Evolutionary conservation across 2,888 invertebrate species (phyloP).

Genomic region (Celastrina argiolus): DNA sequence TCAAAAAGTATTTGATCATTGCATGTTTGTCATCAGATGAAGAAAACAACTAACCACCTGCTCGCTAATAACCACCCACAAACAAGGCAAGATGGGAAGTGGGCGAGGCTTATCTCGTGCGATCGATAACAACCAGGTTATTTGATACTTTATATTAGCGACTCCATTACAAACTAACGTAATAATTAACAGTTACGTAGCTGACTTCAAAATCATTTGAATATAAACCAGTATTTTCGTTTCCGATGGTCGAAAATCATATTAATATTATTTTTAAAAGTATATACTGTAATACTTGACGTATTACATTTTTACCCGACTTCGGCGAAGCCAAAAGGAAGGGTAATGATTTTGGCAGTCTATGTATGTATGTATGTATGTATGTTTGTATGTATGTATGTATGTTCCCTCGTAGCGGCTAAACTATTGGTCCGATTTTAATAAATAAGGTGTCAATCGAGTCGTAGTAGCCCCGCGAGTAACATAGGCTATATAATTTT

Average conservation of each 20-base stretch:
- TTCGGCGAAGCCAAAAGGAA: too few relatives aligned
- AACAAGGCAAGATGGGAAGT: slow-evolving; percentile 44
- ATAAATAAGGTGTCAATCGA: too few relatives aligned
- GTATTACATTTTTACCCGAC: too few relatives aligned
- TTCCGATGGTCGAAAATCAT: neutral
- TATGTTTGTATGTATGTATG: too few relatives aligned
- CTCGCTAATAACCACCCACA: slow-evolving; percentile 31
- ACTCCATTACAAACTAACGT: slow-evolving; percentile 37
- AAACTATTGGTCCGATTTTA: too few relatives aligned
- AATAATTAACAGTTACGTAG: slow-evolving; percentile 1
- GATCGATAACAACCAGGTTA: slow-evolving; percentile 41
- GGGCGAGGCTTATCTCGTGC: slow-evolving; percentile 51
- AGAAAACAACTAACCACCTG: slow-evolving; percentile 31
- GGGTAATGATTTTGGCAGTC: too few relatives aligned
- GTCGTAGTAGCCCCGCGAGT: too few relatives aligned
- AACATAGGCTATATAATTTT: too few relatives aligned
- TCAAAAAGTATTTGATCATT: neutral
- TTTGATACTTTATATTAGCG: slow-evolving; percentile 43
- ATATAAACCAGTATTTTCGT: neutral
- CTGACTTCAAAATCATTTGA: neutral
- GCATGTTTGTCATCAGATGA: slow-evolving; percentile 24
- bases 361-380: too few relatives aligned
- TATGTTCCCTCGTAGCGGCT: too few relatives aligned
- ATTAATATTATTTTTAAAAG: too few relatives aligned
- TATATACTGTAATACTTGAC: too few relatives aligned